Conservation (phyloP, 2,888 invertebrate species). For the Idaea biselata region DNA sequence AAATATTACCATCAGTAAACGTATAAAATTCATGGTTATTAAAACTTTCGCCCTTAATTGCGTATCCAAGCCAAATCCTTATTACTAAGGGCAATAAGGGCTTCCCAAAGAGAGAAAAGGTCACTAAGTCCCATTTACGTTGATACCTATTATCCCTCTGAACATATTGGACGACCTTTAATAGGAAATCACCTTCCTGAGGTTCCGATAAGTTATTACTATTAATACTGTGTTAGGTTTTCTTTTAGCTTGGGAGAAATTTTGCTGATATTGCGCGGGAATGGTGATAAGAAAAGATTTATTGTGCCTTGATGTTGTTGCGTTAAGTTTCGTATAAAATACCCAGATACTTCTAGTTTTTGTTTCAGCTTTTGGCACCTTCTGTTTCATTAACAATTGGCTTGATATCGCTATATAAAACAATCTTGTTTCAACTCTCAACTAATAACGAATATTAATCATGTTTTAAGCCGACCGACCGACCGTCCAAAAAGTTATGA, state of each 20-base stretch:
- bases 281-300: slow-evolving; percentile 18
- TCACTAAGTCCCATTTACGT: slow-evolving; percentile 65
- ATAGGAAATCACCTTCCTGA: slow-evolving; percentile 56
- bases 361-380: background rate
- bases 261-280: slow-evolving; percentile 24
- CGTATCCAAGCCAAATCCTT: slow-evolving; percentile 62
- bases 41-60: slow-evolving; percentile 71
- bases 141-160: slow-evolving; percentile 65
- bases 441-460: too few species aligned
- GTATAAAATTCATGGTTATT: slow-evolving; percentile 64
- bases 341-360: background rate
- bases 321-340: slow-evolving; percentile 13
- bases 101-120: slow-evolving; percentile 40
- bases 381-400: background rate
- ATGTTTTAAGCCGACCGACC: too few species aligned
- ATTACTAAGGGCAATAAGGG: slow-evolving; percentile 41
- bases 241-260: slow-evolving; percentile 29
- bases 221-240: slow-evolving; percentile 50
- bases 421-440: too few species aligned
- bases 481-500: too few species aligned
- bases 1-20: slow-evolving; percentile 35
- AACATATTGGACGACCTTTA: slow-evolving; percentile 70
- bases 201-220: slow-evolving; percentile 61
- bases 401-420: too few species aligned
- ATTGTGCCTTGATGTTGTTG: slow-evolving; percentile 15